Conservation (phyloP, 2,888 invertebrate genomes). For the Cosmia pyralina region DNA sequence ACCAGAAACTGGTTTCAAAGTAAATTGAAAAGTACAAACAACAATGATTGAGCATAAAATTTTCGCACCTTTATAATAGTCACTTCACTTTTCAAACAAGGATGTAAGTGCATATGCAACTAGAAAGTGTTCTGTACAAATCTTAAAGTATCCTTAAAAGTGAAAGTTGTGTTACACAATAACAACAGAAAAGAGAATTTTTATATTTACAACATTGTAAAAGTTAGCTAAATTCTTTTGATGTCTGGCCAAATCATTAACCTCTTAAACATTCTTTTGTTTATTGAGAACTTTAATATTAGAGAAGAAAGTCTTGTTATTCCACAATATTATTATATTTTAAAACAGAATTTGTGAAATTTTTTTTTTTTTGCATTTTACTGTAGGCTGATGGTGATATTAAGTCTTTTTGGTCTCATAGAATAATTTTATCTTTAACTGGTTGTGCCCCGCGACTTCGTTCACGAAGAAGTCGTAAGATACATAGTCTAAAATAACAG, state of each 20-base stretch:
- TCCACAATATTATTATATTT: conserved; percentile 12
- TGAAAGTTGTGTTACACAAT: conserved; percentile 62
- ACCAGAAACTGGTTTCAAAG: neutral
- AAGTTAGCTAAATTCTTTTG: conserved; percentile 50
- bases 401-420: neutral
- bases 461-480: too few species aligned
- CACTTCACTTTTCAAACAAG: conserved; percentile 35
- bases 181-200: conserved; percentile 38
- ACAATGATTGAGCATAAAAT: neutral
- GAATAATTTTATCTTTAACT: neutral
- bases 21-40: neutral
- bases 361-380: too few species aligned
- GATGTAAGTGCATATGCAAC: conserved; percentile 46
- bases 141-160: conserved; percentile 40
- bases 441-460: too few species aligned
- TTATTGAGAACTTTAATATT: conserved; percentile 23
- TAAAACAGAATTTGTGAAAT: neutral
- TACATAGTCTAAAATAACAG: too few species aligned
- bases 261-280: conserved; percentile 40
- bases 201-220: conserved; percentile 49
- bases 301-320: conserved; percentile 16
- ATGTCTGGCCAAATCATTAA: conserved; percentile 62
- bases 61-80: neutral
- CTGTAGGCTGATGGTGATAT: neutral
- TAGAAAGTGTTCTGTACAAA: conserved; percentile 65